Base-by-base conservation (phyloP, 2,113 vertebrate genomes). In the Xenus cinereus region DNA sequence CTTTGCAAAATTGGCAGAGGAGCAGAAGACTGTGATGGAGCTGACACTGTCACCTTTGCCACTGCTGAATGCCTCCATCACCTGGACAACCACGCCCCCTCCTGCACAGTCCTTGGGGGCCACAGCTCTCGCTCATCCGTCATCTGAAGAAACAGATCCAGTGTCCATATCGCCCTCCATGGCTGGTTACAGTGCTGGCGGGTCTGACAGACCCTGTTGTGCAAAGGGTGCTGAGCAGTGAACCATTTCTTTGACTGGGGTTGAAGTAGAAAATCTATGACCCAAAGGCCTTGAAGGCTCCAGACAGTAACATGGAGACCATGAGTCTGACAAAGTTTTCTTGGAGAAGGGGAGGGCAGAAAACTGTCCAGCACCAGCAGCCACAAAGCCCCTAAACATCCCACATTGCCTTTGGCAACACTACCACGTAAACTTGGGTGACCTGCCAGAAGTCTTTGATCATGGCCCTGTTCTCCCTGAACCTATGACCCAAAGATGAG, bases 71-170 rank as follows among this genome's bases (percentile, higher is more conserved):
- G 1, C 12, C 4, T 68, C 8, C 33, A 23, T 24, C 27, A 51
- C 48, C 37, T 51, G 54, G 28, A 68, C 21, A 24, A 50, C 16
- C 9, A 20, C 5, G 5, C 14, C 14, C 0, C 7, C 6, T 63
- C 16, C 48, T 62, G 43, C 48, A 37, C 0, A 1, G 0, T 14
- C 22, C 26, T 12, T 45, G 16, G 2, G 8, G 5, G 1, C 13
- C 57, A 18, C 39, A 14, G 4, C 21, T 85, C 12, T 57, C 9
- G 24, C 7, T 71, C 13, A 50, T 68, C 7, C 32, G 54, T 8
- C 37, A 45, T 12, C 32, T 85, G 48, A 72, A 28, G 18, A 71
- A 35, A 62, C 6, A 83, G 30, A 48, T 33, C 21, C 18, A 21
- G 33, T 27, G 21, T 15, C 77, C 18, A 6, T 35, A 28, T 35